These are phyloP conservation scores for Philonicus albiceps DNA, from an alignment of 2,888 invertebrate species.

Conservation along the genomic window DNA sequence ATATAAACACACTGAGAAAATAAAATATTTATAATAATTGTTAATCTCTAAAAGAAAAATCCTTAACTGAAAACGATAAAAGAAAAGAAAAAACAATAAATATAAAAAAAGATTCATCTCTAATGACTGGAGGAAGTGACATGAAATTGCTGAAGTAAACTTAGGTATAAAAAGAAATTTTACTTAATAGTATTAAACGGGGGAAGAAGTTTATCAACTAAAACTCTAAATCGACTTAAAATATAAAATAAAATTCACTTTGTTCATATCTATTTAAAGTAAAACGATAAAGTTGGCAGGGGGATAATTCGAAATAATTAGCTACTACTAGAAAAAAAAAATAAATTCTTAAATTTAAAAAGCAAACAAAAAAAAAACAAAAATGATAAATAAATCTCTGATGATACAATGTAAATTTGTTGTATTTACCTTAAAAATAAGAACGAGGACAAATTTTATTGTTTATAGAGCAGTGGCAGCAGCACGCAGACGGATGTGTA, in stretches of 20 bases:
- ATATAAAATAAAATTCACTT: not conserved
- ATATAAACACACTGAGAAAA: not conserved
- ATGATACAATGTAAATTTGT: constrained; percentile 16
- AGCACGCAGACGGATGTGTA: not conserved
- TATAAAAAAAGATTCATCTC: not conserved
- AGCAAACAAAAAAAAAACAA: too few species aligned
- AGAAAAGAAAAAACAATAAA: not conserved
- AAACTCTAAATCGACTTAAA: constrained; percentile 1
- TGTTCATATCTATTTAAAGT: not conserved
- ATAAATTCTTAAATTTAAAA: not conserved
- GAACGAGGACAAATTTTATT: not conserved
- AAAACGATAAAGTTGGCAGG: not conserved
- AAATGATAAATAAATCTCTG: not conserved
- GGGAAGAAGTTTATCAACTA: not conserved
- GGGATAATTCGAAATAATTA: not conserved
- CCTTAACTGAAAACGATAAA: not conserved
- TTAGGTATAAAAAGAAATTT: constrained; percentile 27
- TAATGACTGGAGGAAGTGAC: not conserved
- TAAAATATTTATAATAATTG: not conserved
- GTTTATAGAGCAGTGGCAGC: not conserved
- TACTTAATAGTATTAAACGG: constrained; percentile 14
- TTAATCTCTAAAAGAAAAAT: not conserved
- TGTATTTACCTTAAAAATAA: not conserved
- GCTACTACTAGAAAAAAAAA: not conserved
- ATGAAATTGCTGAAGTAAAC: constrained; percentile 32